These are phyloP conservation scores for Chloropsis hardwickii DNA, from an alignment of 2,113 vertebrate species.

Conservation along the genomic window DNA sequence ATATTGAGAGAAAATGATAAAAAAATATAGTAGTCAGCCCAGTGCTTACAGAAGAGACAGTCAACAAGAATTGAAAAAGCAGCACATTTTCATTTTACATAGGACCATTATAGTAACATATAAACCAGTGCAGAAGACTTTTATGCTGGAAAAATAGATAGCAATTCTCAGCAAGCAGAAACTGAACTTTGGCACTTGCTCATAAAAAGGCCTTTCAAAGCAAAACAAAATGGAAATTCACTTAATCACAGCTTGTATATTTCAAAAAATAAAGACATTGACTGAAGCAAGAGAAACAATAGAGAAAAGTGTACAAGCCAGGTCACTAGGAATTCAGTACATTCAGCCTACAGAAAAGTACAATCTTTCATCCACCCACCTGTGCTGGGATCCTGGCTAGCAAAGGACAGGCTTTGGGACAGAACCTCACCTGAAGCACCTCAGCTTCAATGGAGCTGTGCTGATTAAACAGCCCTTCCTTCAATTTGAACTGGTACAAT, in stretches of 20 bases:
- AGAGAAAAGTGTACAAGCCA: background rate
- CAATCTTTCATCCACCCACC: background rate
- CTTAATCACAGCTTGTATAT: slow-evolving; percentile 15
- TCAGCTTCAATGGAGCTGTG: background rate
- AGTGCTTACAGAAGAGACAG: slow-evolving; percentile 44
- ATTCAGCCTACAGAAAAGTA: slow-evolving; percentile 19
- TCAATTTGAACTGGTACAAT: background rate
- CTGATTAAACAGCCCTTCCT: background rate
- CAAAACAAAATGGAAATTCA: slow-evolving; percentile 16
- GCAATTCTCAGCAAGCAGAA: slow-evolving; percentile 61
- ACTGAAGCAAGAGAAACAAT: background rate
- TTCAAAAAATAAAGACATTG: slow-evolving; percentile 1
- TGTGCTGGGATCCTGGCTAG: background rate
- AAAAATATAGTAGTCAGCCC: slow-evolving; percentile 27
- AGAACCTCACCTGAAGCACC: background rate
- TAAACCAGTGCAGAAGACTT: slow-evolving; percentile 50
- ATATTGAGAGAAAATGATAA: slow-evolving; percentile 47
- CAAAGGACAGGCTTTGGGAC: background rate
- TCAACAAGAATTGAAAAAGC: slow-evolving; percentile 43
- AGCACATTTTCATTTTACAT: slow-evolving; percentile 48
- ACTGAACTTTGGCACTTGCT: slow-evolving; percentile 76
- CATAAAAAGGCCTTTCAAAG: slow-evolving; percentile 65
- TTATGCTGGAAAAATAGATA: slow-evolving; percentile 21
- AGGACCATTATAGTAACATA: slow-evolving; percentile 25
- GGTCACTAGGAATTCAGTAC: slow-evolving; percentile 5